Percentiles rank a stretch among this genome's conserved stretches.
Evolutionary conservation across 2,113 vertebrate species (phyloP).

Genomic region (Notothenia rossii): DNA sequence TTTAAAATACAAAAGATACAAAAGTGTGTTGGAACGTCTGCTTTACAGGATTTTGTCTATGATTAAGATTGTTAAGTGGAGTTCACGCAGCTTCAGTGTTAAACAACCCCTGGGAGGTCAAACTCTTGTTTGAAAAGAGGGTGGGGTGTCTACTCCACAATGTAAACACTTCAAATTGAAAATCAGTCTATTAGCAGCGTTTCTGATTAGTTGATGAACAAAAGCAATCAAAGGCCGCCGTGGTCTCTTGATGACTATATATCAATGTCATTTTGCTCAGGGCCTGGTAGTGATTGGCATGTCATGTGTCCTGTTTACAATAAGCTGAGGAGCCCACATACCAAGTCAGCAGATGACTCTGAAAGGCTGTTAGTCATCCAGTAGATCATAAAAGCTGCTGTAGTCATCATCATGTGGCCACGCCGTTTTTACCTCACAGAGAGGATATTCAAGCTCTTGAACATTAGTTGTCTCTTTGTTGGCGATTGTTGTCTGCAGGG

Average conservation of each 20-base stretch:
- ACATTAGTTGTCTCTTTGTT: constrained; percentile 11
- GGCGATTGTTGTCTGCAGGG: constrained; percentile 8
- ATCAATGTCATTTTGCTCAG: constrained; percentile 19
- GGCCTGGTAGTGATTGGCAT: constrained; percentile 15
- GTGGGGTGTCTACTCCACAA: constrained; percentile 1
- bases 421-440: constrained; percentile 1
- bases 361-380: constrained; percentile 30
- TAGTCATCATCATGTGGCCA: constrained; percentile 31
- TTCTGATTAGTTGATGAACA: constrained; percentile 46
- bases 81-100: constrained; percentile 15
- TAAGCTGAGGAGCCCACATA: constrained; percentile 37
- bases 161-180: constrained; percentile 38
- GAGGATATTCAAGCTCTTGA: constrained; percentile 11
- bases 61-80: not conserved
- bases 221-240: constrained; percentile 23
- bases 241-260: constrained; percentile 16
- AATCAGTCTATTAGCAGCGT: constrained; percentile 28
- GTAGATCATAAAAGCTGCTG: constrained; percentile 28
- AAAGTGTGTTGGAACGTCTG: not conserved
- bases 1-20: not conserved
- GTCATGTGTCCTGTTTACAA: constrained; percentile 46
- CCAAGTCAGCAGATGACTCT: constrained; percentile 39
- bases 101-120: constrained; percentile 33
- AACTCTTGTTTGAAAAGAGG: constrained; percentile 48
- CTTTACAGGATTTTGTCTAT: constrained; percentile 1